A percentile compares a stretch with the other conserved stretches of the same genome.
phyloP scores from a whole-genome alignment of 2,888 invertebrate species.

The Catocala nupta region DNA sequence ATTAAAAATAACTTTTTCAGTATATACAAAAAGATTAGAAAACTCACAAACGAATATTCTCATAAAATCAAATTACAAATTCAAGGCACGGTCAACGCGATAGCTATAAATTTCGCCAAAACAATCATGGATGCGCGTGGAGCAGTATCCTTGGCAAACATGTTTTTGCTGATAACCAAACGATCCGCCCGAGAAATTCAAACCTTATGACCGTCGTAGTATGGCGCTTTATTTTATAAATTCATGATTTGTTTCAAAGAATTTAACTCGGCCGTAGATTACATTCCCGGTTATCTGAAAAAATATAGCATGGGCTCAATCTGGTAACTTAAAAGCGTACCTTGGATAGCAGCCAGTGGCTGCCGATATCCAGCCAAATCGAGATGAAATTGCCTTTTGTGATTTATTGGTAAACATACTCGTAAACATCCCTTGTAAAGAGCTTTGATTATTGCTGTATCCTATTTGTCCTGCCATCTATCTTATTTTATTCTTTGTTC shows the following conservation, averaged over 20 bases:
- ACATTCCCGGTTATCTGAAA: constrained; percentile 55
- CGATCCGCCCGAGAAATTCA: constrained; percentile 44
- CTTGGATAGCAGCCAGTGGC: constrained; percentile 71
- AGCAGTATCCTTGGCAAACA: constrained; percentile 52
- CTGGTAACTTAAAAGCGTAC: constrained; percentile 64
- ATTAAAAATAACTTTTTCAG: constrained; percentile 49
- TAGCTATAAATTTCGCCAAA: constrained; percentile 70
- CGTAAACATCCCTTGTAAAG: constrained; percentile 44
- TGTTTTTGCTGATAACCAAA: constrained; percentile 50
- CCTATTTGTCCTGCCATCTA: constrained; percentile 48
- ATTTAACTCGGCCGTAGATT: constrained; percentile 52
- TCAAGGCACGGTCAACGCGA: constrained; percentile 63
- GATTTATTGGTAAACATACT: constrained; percentile 63
- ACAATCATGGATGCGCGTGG: constrained; percentile 64
- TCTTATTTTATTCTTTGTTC: constrained; percentile 51
- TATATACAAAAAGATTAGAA: constrained; percentile 52
- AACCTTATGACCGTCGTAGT: constrained; percentile 50
- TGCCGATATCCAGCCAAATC: constrained; percentile 60
- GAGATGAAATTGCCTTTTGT: constrained; percentile 64
- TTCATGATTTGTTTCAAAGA: constrained; percentile 44
- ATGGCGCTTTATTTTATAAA: constrained; percentile 41
- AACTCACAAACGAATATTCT: constrained; percentile 60
- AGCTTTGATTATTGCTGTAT: constrained; percentile 54
- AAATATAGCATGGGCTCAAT: constrained; percentile 53
- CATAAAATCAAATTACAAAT: constrained; percentile 70